These are phyloP conservation scores for Centropus unirufus DNA, from an alignment of 2,113 vertebrate genomes.

Conservation along the genomic window DNA sequence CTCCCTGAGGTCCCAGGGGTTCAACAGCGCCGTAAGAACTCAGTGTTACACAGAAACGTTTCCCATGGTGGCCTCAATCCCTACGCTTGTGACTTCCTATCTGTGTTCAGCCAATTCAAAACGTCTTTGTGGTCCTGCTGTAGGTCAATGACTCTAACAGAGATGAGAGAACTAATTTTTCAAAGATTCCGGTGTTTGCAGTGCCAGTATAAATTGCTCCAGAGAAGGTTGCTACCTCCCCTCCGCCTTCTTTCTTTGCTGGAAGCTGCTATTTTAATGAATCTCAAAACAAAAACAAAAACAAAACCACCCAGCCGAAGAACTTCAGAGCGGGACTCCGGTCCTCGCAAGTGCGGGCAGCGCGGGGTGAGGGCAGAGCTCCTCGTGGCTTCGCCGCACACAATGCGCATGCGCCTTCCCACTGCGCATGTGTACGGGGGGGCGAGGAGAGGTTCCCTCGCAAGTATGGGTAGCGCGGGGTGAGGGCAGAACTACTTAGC, in stretches of 20 bases:
- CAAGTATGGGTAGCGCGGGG: not conserved
- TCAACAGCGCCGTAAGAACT: fast-evolving
- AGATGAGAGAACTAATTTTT: not conserved
- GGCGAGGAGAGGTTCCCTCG: too few relatives aligned
- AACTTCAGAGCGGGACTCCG: not conserved
- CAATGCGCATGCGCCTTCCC: not conserved
- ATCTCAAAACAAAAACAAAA: too few relatives aligned
- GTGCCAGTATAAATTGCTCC: not conserved
- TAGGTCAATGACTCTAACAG: not conserved
- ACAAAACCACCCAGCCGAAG: too few relatives aligned
- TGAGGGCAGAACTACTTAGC: not conserved
- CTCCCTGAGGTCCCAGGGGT: not conserved
- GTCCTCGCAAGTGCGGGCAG: too few relatives aligned
- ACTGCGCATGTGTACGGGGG: too few relatives aligned
- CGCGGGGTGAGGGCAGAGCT: too few relatives aligned
- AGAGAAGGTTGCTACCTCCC: conserved; percentile 53
- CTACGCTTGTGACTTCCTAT: fast-evolving
- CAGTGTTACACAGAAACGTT: not conserved
- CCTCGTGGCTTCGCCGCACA: not conserved
- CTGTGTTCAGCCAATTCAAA: not conserved
- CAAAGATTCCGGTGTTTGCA: not conserved
- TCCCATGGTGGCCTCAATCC: not conserved
- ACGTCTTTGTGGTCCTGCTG: not conserved
- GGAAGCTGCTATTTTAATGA: too few relatives aligned
- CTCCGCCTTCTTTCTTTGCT: too few relatives aligned